Evolutionary conservation across 2,888 invertebrate genomes (phyloP), one percentile per base, ranked within the genome.

Genomic region (Allolobophora icterica): DNA sequence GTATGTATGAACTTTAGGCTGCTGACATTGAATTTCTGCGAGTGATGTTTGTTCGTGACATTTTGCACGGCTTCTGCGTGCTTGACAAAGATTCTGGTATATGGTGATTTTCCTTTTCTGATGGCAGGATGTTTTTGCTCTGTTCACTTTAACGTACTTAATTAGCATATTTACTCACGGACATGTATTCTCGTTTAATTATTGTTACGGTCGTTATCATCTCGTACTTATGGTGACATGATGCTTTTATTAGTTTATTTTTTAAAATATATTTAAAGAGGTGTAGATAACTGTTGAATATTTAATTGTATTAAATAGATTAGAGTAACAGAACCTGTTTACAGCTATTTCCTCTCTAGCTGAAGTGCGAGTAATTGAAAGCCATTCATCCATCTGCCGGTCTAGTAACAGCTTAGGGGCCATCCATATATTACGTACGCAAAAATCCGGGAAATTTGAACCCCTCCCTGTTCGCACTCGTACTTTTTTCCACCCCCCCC

Each of bases 181-280:
- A 52, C 52, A 71, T 71, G 8, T n/a, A n/a, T 71, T 5, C 71
- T 30, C 71, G 71, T 71, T n/a, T 71, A n/a, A 71, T 71, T 71
- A 30, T 71, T n/a, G 30, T 71, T n/a, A 71, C 8, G 71, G 71
- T n/a, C 71, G n/a, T 71, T 71, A n/a, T 71, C n/a, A 71, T 71
- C 71, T 71, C 13, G 71, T 71, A 71, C n/a, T 71, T 71, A 71
- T 71, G 71, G 71, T 71, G 71, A 71, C 71, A 52, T 52, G 30
- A 71, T 71, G 71, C 71, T 71, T 71, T 71, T 71, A 71, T 71
- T 71, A 71, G 71, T 71, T 71, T 71, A 71, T 71, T 71, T 71
- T 71, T 71, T 71, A n/a, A 42, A 71, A 71, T 71, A 71, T 71
- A 71, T 71, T 71, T 71, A 71, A 71, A n/a, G n/a, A 71, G 71